Evolutionary conservation across 2,113 vertebrate genomes (phyloP), one percentile per base, ranked within the genome.

Genomic region (Heliornis fulica): DNA sequence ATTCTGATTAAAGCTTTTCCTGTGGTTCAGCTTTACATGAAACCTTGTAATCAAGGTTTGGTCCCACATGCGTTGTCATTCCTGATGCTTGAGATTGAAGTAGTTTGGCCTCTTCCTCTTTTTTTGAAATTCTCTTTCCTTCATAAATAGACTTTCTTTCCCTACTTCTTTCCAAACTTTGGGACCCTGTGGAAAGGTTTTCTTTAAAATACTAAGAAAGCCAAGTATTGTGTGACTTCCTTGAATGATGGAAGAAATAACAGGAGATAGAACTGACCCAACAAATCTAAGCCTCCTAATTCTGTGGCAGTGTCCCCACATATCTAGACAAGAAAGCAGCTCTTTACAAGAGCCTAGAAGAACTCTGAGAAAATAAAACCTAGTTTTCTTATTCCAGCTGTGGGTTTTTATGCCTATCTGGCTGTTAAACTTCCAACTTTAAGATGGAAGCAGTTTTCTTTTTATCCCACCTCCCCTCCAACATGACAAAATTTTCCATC

Each of bases 401-500:
- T 1, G 1, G 13, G 3, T 0, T 13, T 25, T 50, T 45, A 40
- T 34, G 21, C 4, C 22, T 59, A 9, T n/a, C 43, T 48, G 26
- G 19, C 46, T 80, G 38, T 53, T 89, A 91, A 69, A 63, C 13
- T 71, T 50, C 21, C 43, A 83, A 17, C 28, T 94, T 68, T 34
- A 72, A 71, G 68, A 71, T 29, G 13, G 32, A 78, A 59, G 26
- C 16, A 28, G 26, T 51, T 70, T 74, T 48, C 63, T 80, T 70
- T 79, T 66, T 57, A 12, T 77, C n/a, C 53, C 50, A 59, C 19
- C 34, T 90, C 26, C 22, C 22, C 43, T 87, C 64, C 34, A 38
- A 66, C 21, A 4, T 23, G 15, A 74, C 43, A 41, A 56, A 46
- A 48, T 92, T 89, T 81, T 82, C 79, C 54, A 88, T 57, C 83